Percentiles rank a stretch among this genome's conserved stretches.
phyloP scores from a whole-genome alignment of 92 coral and sea anemone genomes.

The Palythoa grandiflora region DNA sequence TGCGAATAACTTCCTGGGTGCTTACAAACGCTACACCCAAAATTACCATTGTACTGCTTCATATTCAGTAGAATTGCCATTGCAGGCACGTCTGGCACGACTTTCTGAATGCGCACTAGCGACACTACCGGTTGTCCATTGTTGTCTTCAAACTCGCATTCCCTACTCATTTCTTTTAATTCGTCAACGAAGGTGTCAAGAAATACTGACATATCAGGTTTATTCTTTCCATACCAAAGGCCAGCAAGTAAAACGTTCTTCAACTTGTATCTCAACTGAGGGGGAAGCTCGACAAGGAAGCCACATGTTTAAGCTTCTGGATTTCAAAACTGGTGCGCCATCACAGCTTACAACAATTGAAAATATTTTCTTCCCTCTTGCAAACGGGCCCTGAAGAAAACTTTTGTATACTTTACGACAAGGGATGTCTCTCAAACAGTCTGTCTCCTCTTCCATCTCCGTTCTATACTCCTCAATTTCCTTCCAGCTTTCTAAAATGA shows the following conservation, averaged over 20 bases:
- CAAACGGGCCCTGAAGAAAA: slow-evolving; percentile 8
- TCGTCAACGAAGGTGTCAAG: slow-evolving; percentile 36
- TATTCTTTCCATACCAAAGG: slow-evolving; percentile 55
- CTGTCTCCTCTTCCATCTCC: slow-evolving; percentile 6
- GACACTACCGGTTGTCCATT: slow-evolving; percentile 26
- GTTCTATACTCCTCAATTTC: slow-evolving; percentile 41
- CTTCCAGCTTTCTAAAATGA: slow-evolving; percentile 50
- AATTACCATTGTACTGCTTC: slow-evolving; percentile 46
- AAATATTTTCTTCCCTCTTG: slow-evolving; percentile 25
- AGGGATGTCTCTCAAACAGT: slow-evolving; percentile 39
- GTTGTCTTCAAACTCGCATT: slow-evolving; percentile 48
- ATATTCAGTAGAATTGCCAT: slow-evolving; percentile 50
- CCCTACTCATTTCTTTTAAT: not conserved
- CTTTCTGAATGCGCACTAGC: slow-evolving; percentile 38
- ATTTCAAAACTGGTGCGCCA: slow-evolving; percentile 68
- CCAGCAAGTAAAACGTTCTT: slow-evolving; percentile 43
- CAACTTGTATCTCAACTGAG: slow-evolving; percentile 27
- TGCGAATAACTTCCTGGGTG: slow-evolving; percentile 34
- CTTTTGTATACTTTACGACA: slow-evolving; percentile 41
- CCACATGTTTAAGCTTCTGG: slow-evolving; percentile 58
- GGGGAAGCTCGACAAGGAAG: slow-evolving; percentile 34
- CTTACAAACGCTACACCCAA: slow-evolving; percentile 57
- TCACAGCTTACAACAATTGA: slow-evolving; percentile 63
- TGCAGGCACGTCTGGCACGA: slow-evolving; percentile 58
- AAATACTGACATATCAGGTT: slow-evolving; percentile 49